These are phyloP conservation scores for Zaprionus obscuricornis DNA, from an alignment of 2,888 invertebrate genomes.

Conservation along the genomic window DNA sequence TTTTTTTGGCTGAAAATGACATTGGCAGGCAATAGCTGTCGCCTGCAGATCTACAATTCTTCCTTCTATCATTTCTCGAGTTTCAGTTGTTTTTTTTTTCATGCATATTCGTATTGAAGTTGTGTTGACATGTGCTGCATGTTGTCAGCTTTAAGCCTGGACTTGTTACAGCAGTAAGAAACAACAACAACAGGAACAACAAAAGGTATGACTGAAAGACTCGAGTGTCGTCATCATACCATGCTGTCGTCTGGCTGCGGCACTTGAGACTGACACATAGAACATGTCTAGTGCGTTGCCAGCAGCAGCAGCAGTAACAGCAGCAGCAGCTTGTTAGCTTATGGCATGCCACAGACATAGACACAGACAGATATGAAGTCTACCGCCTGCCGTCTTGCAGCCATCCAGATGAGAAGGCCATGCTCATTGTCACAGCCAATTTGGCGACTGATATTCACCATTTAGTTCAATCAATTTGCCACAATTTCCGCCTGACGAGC, in stretches of 20 bases:
- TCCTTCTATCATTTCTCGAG: no score
- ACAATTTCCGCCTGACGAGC: constrained; percentile 70
- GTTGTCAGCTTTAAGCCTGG: constrained; percentile 20
- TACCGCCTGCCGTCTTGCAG: no score
- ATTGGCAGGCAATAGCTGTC: constrained; percentile 34
- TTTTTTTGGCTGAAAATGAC: constrained; percentile 28
- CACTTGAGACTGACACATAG: constrained; percentile 74
- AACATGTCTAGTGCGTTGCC: constrained; percentile 66
- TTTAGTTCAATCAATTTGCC: constrained; percentile 77
- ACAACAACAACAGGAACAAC: constrained; percentile 8
- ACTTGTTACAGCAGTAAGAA: not conserved
- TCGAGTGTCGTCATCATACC: constrained; percentile 25
- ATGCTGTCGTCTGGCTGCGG: constrained; percentile 64
- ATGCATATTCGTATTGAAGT: constrained; percentile 49
- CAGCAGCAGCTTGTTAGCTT: constrained; percentile 38
- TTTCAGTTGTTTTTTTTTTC: constrained; percentile 6
- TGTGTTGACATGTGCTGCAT: constrained; percentile 12
- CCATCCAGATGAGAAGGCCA: constrained; percentile 20
- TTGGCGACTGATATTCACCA: constrained; percentile 70
- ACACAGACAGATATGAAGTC: no score
- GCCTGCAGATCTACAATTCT: constrained; percentile 5
- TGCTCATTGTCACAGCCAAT: constrained; percentile 70
- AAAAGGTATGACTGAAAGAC: constrained; percentile 16
- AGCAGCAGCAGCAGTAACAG: not conserved
- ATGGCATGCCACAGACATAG: constrained; percentile 9